These are phyloP conservation scores for Climacteris rufus DNA, from an alignment of 2,113 vertebrate genomes.

Conservation along the genomic window DNA sequence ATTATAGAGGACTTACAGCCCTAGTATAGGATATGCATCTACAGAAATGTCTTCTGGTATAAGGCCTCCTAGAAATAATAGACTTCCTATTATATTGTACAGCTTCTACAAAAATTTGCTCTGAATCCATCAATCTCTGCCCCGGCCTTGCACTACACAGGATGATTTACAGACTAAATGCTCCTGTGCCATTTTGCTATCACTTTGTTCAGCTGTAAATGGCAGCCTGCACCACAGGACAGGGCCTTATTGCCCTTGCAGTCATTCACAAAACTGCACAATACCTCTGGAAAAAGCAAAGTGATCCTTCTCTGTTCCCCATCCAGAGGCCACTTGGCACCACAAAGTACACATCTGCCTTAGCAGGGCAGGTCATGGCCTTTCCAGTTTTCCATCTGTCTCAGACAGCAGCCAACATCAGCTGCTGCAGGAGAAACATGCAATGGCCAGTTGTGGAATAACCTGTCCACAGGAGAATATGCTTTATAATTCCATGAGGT, in stretches of 20 bases:
- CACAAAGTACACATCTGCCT: background rate
- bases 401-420: background rate
- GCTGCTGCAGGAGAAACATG: background rate
- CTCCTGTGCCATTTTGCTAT: background rate
- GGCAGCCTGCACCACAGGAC: background rate
- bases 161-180: background rate
- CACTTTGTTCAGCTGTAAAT: background rate
- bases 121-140: background rate
- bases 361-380: background rate
- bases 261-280: background rate
- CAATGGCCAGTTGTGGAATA: background rate
- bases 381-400: background rate
- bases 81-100: background rate
- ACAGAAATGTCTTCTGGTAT: background rate
- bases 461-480: background rate
- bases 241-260: background rate
- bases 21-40: background rate
- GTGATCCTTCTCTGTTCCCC: background rate
- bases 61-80: background rate
- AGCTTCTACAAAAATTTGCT: background rate
- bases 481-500: background rate
- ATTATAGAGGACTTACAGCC: background rate
- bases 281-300: background rate
- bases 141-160: background rate
- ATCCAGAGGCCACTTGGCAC: background rate